Base-by-base conservation (phyloP, 2,113 vertebrate species). In the Bombycilla garrulus region DNA sequence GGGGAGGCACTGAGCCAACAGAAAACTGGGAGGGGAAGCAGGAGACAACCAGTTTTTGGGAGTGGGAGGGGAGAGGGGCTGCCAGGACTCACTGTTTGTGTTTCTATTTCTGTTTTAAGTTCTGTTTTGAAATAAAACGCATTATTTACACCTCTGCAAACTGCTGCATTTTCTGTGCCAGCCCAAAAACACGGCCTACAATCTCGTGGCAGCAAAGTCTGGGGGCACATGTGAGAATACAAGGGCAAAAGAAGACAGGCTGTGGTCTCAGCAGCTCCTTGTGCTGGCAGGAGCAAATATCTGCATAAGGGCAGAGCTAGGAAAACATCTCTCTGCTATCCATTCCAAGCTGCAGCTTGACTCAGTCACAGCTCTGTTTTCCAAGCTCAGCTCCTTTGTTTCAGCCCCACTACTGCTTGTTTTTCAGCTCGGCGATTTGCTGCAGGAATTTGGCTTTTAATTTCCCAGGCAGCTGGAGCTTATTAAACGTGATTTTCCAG, bases 391-490 rank as follows among this genome's bases (percentile, higher is more conserved):
- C 40, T 69, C 73, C 45, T 95, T 82, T 89, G 65, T 87, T 79
- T 50, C 72, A 42, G 65, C 54, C 84, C 45, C 21, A 81, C 47
- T n/a, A 31, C 66, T 8, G 24, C 81, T 95, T 82, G 44, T 61
- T 95, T 85, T 85, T 42, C 62, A 25, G 58, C 42, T 12, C 2
- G 53, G 31, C 71, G 51, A 2, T 61, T 92, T 87, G 90, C 87
- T 91, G 87, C 45, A 42, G 88, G 88, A 95, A 54, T 91, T 94
- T 88, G 79, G 61, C 72, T 91, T 67, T 57, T 86, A 81, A 88
- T 91, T 92, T 89, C 77, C 54, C 84, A 62, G 73, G 91, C 96
- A 97, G 70, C 91, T 97, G 96, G 96, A 89, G 62, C 61, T 92
- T 93, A 90, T 96, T 97, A 95, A 69, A 82, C 1, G 19, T 0